Conservation (phyloP, 2,113 vertebrate species). For the Corydoras maculifer region DNA sequence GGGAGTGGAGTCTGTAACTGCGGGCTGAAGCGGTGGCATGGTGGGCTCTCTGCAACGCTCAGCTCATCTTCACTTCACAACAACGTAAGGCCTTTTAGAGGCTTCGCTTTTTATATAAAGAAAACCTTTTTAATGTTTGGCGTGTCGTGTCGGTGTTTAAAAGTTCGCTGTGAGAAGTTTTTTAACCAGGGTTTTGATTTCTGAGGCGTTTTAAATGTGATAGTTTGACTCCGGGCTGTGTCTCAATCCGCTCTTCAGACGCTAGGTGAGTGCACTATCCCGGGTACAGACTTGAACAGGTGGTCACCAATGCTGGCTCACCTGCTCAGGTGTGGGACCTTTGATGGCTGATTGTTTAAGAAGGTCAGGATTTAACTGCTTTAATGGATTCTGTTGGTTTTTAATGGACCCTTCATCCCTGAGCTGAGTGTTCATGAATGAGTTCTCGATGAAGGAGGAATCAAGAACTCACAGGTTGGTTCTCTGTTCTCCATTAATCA, state of each 20-base stretch:
- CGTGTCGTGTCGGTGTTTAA: too few relatives aligned
- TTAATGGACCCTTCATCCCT: too few relatives aligned
- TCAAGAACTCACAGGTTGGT: too few relatives aligned
- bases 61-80: neutral
- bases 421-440: too few relatives aligned
- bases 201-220: neutral
- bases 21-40: neutral
- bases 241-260: neutral
- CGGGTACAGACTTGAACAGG: slow-evolving; percentile 11
- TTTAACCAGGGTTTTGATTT: neutral
- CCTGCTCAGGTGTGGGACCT: neutral
- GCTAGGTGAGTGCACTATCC: neutral
- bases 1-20: neutral
- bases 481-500: too few relatives aligned
- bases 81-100: neutral
- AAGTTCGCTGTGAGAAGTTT: neutral
- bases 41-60: neutral
- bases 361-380: too few relatives aligned
- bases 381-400: too few relatives aligned
- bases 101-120: too few relatives aligned
- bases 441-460: too few relatives aligned
- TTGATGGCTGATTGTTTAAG: neutral
- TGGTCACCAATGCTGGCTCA: neutral
- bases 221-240: neutral
- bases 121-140: too few relatives aligned